Base-by-base conservation (phyloP, 2,113 vertebrate species). In the Gnathonemus longibarbis region DNA sequence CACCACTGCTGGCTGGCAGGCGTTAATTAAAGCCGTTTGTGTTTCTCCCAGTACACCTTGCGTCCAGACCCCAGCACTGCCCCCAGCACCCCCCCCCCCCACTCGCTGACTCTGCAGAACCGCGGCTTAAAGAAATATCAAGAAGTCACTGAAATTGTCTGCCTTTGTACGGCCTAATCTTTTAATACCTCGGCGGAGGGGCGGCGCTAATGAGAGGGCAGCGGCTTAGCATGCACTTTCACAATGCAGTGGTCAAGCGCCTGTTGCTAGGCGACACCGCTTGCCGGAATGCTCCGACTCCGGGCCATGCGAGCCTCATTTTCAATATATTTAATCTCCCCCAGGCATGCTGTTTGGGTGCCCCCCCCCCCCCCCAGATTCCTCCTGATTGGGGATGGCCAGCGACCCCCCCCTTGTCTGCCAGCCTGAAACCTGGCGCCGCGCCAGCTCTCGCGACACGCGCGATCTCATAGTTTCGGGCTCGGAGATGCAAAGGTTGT, bases 151-250 rank as follows among this genome's bases (percentile, higher is more conserved):
- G 89, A 94, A 94, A 95, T 95, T 94, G 93, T 93, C 92, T 93
- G 93, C 94, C 93, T 95, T 96, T 96, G 95, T 96, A 94, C 94
- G 93, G 93, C 93, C 93, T 96, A 96, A 96, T 96, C 96, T 96
- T 95, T 95, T 96, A 96, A 96, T 94, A 95, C 96, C 95, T 95
- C 94, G 91, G 95, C 94, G 94, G 92, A 95, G 95, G 95, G 96
- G 96, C 93, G 92, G 93, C 93, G 93, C 95, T 95, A 95, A 95
- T 93, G 92, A 96, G 95, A 95, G 93, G 94, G 93, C 90, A 93
- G 95, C 94, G 94, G 96, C 95, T 96, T 95, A 95, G 85, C 94
- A 92, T 94, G 95, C 93, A 94, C 95, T 94, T 95, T 94, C 91
- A 94, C 95, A 95, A 95, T 95, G 94, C 94, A 96, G 96, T 95